phyloP scores from a whole-genome alignment of 2,888 invertebrate species.

The Lycophotia porphyrea region DNA sequence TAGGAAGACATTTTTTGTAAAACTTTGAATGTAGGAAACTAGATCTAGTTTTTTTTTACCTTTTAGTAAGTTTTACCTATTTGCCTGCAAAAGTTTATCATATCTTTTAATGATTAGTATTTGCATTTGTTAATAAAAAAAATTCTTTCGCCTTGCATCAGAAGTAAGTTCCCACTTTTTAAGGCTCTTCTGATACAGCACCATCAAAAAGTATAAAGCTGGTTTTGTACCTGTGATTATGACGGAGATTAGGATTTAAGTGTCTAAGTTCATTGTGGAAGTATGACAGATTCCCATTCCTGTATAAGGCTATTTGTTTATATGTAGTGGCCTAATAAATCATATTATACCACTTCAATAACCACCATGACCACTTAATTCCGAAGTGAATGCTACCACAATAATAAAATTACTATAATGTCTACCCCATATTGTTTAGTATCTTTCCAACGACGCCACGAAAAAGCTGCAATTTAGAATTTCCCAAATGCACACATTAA shows the following conservation, averaged over 20 bases:
- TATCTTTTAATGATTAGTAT: background rate
- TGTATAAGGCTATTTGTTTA: background rate
- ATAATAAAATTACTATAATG: conserved; percentile 74
- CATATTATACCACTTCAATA: background rate
- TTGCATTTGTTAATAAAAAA: background rate
- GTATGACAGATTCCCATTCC: background rate
- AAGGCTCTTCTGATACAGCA: conserved; percentile 17
- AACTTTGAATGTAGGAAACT: background rate
- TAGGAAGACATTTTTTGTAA: conserved; percentile 68
- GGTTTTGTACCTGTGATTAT: background rate
- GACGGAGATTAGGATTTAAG: conserved; percentile 9
- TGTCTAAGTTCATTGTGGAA: conserved; percentile 1
- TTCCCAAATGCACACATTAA: conserved; percentile 53
- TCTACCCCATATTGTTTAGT: conserved; percentile 67
- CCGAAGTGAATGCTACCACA: conserved; percentile 81
- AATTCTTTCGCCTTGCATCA: background rate
- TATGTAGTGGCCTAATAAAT: background rate
- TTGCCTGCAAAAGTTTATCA: background rate
- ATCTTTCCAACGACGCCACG: conserved; percentile 39
- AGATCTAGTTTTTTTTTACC: background rate
- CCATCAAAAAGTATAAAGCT: background rate
- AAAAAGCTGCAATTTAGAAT: conserved; percentile 63
- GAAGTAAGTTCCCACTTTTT: background rate
- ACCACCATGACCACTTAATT: conserved; percentile 42
- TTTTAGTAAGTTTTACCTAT: background rate